Base-by-base conservation (phyloP, 64 coral and sea anemone species). In the Dendronephthya gigantea region DNA sequence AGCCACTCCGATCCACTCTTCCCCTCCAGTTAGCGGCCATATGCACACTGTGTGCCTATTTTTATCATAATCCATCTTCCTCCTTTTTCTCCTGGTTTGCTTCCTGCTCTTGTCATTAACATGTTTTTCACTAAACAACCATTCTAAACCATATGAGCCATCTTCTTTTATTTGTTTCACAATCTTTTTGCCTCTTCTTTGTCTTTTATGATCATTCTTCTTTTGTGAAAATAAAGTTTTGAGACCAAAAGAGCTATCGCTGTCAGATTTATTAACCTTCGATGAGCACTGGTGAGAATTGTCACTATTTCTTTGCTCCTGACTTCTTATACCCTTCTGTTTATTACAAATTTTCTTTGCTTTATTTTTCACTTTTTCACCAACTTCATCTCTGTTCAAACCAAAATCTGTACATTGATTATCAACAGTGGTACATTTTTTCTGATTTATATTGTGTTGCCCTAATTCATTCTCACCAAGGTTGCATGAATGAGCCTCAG, bases 81-180 rank as follows among this genome's bases (percentile, higher is more conserved):
- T 88, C 85, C 12, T 86, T 83, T 86, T 66, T 36, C 81, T 70
- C 27, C 30, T 23, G 0, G 47, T 56, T 50, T 28, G 72, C 19
- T 87, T 70, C 28, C 41, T 68, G 72, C 50, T 74, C 62, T 82
- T 48, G 55, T 39, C 81, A 82, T 43, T 45, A 19, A 83, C 12
- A 2, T 79, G 9, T 16, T 40, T 55, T 62, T 89, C 87, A 49
- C 68, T 58, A 85, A 90, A 90, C 19, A 90, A 65, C 41, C 19
- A 38, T 81, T 85, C 88, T 35, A 81, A 47, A 85, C 68, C 68
- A 33, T 85, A 85, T 37, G 89, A 79, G 0, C 38, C 81, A 40
- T 50, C 49, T 88, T 88, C 39, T 81, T 10, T 66, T 12, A 37
- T 88, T 50, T 2, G 30, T 33, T 19, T 81, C 15, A 39, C 40